Conservation (phyloP, 2,888 invertebrate genomes). For the Pegoplata infirma region DNA sequence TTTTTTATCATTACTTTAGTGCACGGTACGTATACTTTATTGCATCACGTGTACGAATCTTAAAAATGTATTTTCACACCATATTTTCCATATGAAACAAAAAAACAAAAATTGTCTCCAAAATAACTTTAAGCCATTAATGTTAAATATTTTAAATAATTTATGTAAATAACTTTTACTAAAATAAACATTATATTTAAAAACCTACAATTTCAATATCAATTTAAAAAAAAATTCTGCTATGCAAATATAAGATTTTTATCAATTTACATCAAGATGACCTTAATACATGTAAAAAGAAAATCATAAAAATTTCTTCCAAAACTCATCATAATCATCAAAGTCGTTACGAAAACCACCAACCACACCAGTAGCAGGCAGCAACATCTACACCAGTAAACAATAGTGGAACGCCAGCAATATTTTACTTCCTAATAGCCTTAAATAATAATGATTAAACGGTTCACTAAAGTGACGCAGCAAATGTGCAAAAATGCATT, state of each 20-base stretch:
- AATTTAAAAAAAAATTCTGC: neutral
- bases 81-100: too few species aligned
- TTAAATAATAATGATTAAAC: slow-evolving; percentile 63
- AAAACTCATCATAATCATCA: neutral
- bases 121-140: neutral
- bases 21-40: too few species aligned
- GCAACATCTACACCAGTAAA: neutral
- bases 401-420: slow-evolving; percentile 1
- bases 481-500: slow-evolving; percentile 43
- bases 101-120: neutral
- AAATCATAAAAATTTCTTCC: neutral
- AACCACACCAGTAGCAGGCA: neutral
- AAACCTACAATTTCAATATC: slow-evolving; percentile 6
- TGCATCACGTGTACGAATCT: too few species aligned
- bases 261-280: neutral
- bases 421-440: slow-evolving; percentile 62
- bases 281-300: slow-evolving; percentile 1
- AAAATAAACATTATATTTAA: neutral
- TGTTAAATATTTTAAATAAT: neutral
- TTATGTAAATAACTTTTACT: neutral
- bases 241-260: slow-evolving; percentile 19
- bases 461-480: slow-evolving; percentile 46
- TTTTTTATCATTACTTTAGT: too few species aligned
- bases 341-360: slow-evolving; percentile 1
- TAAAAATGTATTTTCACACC: too few species aligned